A percentile compares a stretch with the other conserved stretches of the same genome.
Conservation (phyloP, 1,140 invertebrate genomes). For the Macrotrachela quadricornifera region DNA sequence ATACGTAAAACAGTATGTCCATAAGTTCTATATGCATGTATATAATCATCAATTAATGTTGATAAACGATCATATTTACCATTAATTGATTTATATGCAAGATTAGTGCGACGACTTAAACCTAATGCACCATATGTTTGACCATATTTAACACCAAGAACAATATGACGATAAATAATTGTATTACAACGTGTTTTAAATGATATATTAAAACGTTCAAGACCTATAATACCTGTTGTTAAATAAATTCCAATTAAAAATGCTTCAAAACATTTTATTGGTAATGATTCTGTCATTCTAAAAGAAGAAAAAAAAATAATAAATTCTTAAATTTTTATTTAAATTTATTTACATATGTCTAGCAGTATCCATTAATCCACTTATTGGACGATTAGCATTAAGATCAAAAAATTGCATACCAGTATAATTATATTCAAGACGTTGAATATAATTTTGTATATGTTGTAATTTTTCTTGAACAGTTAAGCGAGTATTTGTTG, state of each 20-base stretch:
- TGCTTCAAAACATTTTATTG: slow-evolving; percentile 33
- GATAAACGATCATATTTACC: background rate
- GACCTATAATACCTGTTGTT: slow-evolving; percentile 5
- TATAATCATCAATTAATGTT: slow-evolving; percentile 1
- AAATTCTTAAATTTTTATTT: background rate
- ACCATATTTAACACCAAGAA: slow-evolving; percentile 25
- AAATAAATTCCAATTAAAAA: slow-evolving; percentile 30
- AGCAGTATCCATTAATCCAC: background rate
- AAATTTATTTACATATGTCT: background rate
- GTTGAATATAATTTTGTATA: slow-evolving; percentile 25
- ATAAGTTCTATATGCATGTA: background rate
- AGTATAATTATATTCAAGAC: slow-evolving; percentile 19
- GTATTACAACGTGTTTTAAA: slow-evolving; percentile 26
- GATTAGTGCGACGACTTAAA: slow-evolving; percentile 27
- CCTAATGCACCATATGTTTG: slow-evolving; percentile 26
- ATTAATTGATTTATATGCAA: slow-evolving; percentile 30
- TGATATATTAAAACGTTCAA: slow-evolving; percentile 29
- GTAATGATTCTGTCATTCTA: slow-evolving; percentile 29
- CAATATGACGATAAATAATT: slow-evolving; percentile 26
- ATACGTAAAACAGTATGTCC: slow-evolving; percentile 3
- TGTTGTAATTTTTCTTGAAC: slow-evolving; percentile 18
- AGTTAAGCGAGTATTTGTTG: slow-evolving; percentile 13
- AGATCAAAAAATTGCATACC: slow-evolving; percentile 29
- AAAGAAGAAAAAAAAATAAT: slow-evolving; percentile 14
- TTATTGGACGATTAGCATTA: slow-evolving; percentile 24